Evolutionary conservation across 1,140 invertebrate species (phyloP).

Genomic region (Bombus soroeensis): DNA sequence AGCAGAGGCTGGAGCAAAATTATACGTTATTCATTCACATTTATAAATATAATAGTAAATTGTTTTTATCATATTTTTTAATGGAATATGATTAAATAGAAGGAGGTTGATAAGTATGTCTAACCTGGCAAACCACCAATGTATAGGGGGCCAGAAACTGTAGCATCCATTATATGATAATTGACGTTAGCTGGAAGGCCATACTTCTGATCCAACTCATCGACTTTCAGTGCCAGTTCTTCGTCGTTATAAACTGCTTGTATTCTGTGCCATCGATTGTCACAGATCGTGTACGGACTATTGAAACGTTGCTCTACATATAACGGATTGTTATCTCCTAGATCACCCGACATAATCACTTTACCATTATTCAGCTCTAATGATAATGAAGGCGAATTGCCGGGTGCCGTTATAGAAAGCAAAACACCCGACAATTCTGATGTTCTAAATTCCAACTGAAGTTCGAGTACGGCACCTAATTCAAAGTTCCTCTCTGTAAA

Average conservation of each 20-base stretch:
- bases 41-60: constrained; percentile 2
- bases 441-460: constrained; percentile 93
- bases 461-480: constrained; percentile 87
- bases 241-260: constrained; percentile 88
- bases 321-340: constrained; percentile 85
- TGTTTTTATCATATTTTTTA: not conserved
- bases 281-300: constrained; percentile 88
- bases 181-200: constrained; percentile 81
- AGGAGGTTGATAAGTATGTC: constrained; percentile 43
- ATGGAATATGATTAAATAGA: constrained; percentile 4
- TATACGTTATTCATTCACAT: not conserved
- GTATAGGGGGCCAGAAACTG: constrained; percentile 86
- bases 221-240: constrained; percentile 88
- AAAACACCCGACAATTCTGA: constrained; percentile 91
- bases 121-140: constrained; percentile 94
- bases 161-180: constrained; percentile 71
- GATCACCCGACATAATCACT: constrained; percentile 88
- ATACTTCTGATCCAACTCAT: constrained; percentile 85
- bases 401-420: constrained; percentile 87
- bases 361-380: constrained; percentile 91
- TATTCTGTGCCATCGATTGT: constrained; percentile 94
- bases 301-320: constrained; percentile 85
- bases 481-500: constrained; percentile 87
- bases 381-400: constrained; percentile 87
- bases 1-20: constrained; percentile 84